These are phyloP conservation scores for Cryptoblepharus egeriae DNA, from an alignment of 2,797 vertebrate species.

Conservation along the genomic window DNA sequence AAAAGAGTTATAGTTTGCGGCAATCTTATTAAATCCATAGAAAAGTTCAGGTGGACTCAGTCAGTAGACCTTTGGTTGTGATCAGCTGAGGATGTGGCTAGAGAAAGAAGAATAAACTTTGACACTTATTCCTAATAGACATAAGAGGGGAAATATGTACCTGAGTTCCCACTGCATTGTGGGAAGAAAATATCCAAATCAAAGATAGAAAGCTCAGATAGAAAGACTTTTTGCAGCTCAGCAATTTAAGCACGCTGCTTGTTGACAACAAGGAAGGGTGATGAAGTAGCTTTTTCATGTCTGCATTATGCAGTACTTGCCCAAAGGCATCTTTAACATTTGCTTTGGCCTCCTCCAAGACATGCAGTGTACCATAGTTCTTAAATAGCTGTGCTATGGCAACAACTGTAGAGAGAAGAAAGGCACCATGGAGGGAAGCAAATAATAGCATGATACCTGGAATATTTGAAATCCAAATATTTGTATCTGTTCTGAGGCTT, in stretches of 20 bases:
- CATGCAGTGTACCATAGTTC: background rate
- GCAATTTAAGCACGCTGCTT: background rate
- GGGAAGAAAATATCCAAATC: slow-evolving; percentile 20
- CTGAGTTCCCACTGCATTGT: background rate
- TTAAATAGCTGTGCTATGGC: slow-evolving; percentile 6
- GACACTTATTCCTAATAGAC: background rate
- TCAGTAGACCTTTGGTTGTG: background rate
- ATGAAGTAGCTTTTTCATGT: background rate
- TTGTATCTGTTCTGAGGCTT: background rate
- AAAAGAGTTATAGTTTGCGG: background rate
- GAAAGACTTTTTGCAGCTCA: slow-evolving; percentile 5
- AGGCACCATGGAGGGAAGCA: background rate
- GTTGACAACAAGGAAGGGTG: background rate
- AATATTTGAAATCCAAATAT: slow-evolving; percentile 9
- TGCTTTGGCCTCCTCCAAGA: slow-evolving; percentile 17
- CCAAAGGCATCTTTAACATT: slow-evolving; percentile 29
- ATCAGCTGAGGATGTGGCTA: background rate
- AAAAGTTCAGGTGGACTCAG: slow-evolving; percentile 32
- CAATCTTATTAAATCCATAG: slow-evolving; percentile 32
- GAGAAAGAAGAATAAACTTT: background rate
- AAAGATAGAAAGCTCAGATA: slow-evolving; percentile 12
- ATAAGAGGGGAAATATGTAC: background rate
- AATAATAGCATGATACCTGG: background rate
- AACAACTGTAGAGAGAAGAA: slow-evolving; percentile 27
- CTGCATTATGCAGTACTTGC: background rate